Percentiles rank a stretch among this genome's conserved stretches.
phyloP scores from a whole-genome alignment of 2,888 invertebrate species.

The Mayetiola destructor region DNA sequence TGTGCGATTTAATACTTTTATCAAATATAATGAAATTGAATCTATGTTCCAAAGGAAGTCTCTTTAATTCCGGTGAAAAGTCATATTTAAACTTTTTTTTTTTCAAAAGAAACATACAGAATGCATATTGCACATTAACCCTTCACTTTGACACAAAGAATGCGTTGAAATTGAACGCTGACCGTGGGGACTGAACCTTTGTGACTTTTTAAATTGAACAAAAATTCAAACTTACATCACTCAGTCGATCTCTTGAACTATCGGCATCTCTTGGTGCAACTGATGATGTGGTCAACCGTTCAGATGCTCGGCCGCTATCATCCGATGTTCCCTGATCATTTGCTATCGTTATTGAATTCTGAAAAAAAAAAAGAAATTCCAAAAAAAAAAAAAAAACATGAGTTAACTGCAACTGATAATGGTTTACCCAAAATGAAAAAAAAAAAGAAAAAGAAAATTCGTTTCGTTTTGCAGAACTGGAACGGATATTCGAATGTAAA shows the following conservation, averaged over 20 bases:
- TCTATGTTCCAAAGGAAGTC: too few species aligned
- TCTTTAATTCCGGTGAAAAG: too few species aligned
- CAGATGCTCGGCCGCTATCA: conserved; percentile 70
- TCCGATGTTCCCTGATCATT: conserved; percentile 72
- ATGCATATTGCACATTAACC: too few species aligned
- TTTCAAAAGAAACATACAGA: too few species aligned
- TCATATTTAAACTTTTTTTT: too few species aligned
- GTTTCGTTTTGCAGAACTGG: background rate
- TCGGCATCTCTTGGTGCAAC: conserved; percentile 63
- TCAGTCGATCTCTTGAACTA: conserved; percentile 69
- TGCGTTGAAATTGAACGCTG: too few species aligned
- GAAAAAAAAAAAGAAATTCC: conserved; percentile 30
- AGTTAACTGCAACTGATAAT: background rate
- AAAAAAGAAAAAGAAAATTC: background rate
- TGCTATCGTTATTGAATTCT: conserved; percentile 54
- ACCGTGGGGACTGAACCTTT: too few species aligned
- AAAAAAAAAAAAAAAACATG: conserved; percentile 1
- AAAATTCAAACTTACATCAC: conserved; percentile 55
- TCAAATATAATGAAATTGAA: too few species aligned
- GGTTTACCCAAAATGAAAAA: background rate
- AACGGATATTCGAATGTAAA: too few species aligned
- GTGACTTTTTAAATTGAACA: background rate
- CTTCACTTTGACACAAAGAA: too few species aligned
- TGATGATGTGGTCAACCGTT: conserved; percentile 62
- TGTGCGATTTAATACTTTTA: too few species aligned